phyloP scores from a whole-genome alignment of 2,113 vertebrate genomes.

The Dromas ardeola region DNA sequence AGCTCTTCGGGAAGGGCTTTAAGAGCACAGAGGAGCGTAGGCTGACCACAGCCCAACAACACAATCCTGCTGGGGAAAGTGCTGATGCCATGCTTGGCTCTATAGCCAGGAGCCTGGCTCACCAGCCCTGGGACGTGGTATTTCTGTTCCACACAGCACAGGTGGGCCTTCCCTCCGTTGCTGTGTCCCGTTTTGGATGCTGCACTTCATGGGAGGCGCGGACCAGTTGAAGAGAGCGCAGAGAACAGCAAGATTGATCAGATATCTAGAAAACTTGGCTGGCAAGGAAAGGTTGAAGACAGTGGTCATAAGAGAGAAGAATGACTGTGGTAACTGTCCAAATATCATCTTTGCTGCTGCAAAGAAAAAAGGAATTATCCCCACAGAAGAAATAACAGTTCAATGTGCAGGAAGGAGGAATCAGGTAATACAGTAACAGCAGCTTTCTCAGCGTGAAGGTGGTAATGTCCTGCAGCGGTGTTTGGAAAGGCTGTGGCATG shows the following conservation, averaged over 20 bases:
- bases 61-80: background rate
- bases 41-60: background rate
- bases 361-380: background rate
- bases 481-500: background rate
- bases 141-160: background rate
- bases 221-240: background rate
- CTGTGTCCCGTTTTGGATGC: background rate
- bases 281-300: background rate
- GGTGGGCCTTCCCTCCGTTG: background rate
- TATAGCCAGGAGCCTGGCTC: background rate
- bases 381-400: background rate
- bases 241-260: background rate
- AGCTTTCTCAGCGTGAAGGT: background rate
- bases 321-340: background rate
- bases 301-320: background rate
- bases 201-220: fast-evolving
- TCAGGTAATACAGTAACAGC: background rate
- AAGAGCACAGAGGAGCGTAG: background rate
- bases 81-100: background rate
- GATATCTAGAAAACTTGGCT: background rate
- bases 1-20: background rate
- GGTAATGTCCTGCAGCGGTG: background rate
- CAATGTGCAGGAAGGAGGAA: fast-evolving
- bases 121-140: background rate
- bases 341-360: background rate